phyloP scores from a whole-genome alignment of 2,888 invertebrate species.

The Philopedon plagiatum region DNA sequence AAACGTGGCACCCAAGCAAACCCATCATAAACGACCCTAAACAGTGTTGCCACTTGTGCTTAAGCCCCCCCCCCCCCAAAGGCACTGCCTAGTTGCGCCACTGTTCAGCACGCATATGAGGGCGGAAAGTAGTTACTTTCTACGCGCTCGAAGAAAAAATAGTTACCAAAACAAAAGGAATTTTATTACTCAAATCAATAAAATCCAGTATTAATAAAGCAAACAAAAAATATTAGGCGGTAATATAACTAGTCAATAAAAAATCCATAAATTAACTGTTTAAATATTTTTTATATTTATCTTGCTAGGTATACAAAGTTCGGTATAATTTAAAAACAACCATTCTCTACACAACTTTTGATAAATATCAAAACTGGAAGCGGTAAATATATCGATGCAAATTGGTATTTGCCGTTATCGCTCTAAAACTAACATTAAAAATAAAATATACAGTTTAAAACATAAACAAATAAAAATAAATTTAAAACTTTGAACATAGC shows the following conservation, averaged over 20 bases:
- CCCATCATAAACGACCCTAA: too few species aligned
- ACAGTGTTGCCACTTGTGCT: too few species aligned
- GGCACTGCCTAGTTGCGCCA: too few species aligned
- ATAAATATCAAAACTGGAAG: conserved; percentile 3
- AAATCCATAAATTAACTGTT: conserved; percentile 4
- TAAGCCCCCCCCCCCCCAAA: too few species aligned
- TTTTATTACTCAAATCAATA: too few species aligned
- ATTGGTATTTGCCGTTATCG: conserved; percentile 9
- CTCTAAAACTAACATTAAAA: conserved; percentile 18
- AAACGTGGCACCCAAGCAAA: too few species aligned
- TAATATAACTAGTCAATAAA: background rate
- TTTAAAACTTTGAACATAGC: background rate
- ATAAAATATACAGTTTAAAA: conserved; percentile 22
- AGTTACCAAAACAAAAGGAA: too few species aligned
- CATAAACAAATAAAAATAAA: conserved; percentile 15
- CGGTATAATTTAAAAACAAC: conserved; percentile 1
- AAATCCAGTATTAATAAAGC: too few species aligned
- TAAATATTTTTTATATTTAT: conserved; percentile 23
- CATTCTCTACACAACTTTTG: background rate
- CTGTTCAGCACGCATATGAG: too few species aligned
- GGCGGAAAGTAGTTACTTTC: too few species aligned
- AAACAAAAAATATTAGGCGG: too few species aligned
- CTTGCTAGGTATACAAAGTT: conserved; percentile 20
- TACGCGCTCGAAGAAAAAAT: too few species aligned
- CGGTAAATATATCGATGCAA: conserved; percentile 1